Base-by-base conservation (phyloP, 1,140 invertebrate genomes). In the Drosophila takahashii region DNA sequence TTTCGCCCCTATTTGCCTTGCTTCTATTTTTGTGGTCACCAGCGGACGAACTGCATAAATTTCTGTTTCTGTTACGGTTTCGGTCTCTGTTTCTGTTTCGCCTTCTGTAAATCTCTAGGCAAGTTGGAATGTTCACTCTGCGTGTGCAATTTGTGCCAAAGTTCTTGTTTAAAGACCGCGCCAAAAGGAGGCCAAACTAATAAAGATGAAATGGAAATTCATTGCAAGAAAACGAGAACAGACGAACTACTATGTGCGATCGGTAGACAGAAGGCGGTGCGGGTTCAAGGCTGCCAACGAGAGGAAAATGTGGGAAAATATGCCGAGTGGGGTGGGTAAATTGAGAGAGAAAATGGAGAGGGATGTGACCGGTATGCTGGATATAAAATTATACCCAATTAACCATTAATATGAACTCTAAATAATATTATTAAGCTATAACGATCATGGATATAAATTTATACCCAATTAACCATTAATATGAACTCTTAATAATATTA, bases 1-100 rank as follows among this genome's bases (percentile, higher is more conserved):
- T 3, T 18, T 27, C 3, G 15, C 27, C 58, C 32, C 62, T 13
- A 1, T 37, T 50, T 3, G 15, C 15, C 52, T 11, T 52, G 61
- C 60, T 84, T 84, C 81, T 83, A 83, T 83, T 83, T 83, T 71
- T 79, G 80, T 83, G 79, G 79, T 81, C 78, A 71, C 54, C 47
- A 50, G 45, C 59, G 39, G 37, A 53, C 57, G 58, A 53, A 61
- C 71, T 84, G 76, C 77, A 83, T 80, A 76, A 76, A 69, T 77
- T 71, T 76, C 56, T 41, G 37, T 15, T 39, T 41, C n/a, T 56
- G 50, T 29, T 11, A 15, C 50, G 15, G 44, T 50, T 37, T 41
- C 39, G n/a, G 39, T 76, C 60, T 58, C 41, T 42, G 27, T 76
- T 65, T 66, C 56, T 22, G 39, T 44, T 16, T 18, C 52, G n/a